Percentiles rank a stretch among this genome's conserved stretches.
Evolutionary conservation across 2,797 vertebrate genomes (phyloP).

Genomic region (Ataeniobius toweri): DNA sequence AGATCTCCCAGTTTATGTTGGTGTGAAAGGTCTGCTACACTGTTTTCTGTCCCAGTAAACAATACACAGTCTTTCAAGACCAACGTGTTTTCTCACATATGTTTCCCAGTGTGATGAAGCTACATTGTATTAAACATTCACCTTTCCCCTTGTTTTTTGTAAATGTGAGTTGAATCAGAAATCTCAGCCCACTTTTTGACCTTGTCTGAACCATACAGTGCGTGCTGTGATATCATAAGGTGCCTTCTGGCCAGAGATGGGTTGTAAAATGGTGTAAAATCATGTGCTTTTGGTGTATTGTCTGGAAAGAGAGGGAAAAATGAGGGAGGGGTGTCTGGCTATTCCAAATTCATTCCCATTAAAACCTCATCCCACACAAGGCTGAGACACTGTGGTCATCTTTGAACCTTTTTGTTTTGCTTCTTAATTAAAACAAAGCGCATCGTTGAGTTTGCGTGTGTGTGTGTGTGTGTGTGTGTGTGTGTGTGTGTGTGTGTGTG

Average conservation of each 20-base stretch:
- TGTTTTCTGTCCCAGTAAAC: constrained; percentile 9
- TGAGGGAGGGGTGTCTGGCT: constrained; percentile 72
- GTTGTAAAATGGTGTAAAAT: constrained; percentile 53
- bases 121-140: constrained; percentile 49
- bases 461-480: background rate
- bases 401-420: constrained; percentile 57
- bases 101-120: constrained; percentile 35
- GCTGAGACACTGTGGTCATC: constrained; percentile 66
- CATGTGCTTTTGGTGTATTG: constrained; percentile 40
- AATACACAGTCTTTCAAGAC: constrained; percentile 6
- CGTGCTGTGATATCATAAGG: constrained; percentile 38
- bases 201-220: constrained; percentile 62
- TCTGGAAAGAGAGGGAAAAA: constrained; percentile 60
- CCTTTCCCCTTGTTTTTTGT: constrained; percentile 14
- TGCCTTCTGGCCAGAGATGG: constrained; percentile 53
- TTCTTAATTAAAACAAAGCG: constrained; percentile 69
- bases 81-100: constrained; percentile 30
- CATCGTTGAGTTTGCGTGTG: constrained; percentile 32
- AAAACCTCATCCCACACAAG: constrained; percentile 76
- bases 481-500: background rate
- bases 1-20: background rate
- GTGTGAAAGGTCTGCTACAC: constrained; percentile 12
- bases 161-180: constrained; percentile 47
- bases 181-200: constrained; percentile 66
- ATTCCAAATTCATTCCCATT: constrained; percentile 56